A percentile compares a stretch with the other conserved stretches of the same genome.
Evolutionary conservation across 2,797 vertebrate genomes (phyloP).

Genomic region (Acridotheres tristis): DNA sequence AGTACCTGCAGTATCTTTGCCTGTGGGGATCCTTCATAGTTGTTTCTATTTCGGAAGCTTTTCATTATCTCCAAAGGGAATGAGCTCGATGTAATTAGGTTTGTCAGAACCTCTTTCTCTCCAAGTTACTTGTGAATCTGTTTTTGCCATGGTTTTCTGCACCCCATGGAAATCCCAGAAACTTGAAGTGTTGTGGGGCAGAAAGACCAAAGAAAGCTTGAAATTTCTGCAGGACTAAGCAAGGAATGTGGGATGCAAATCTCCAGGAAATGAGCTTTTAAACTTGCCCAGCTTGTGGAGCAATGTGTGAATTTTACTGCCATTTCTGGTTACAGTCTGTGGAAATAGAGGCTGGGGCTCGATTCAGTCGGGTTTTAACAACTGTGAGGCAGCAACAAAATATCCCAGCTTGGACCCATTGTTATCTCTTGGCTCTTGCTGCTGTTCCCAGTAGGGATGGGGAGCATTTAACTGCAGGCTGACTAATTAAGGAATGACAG

Average conservation of each 20-base stretch:
- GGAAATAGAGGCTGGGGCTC: background rate
- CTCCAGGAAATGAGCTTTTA: background rate
- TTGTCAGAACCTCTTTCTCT: background rate
- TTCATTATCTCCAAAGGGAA: background rate
- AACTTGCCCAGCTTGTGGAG: background rate
- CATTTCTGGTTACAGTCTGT: background rate
- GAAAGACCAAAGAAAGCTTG: background rate
- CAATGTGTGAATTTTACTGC: background rate
- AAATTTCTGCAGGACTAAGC: background rate
- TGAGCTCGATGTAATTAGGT: background rate
- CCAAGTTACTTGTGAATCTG: background rate
- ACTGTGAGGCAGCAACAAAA: background rate
- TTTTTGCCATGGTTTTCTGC: background rate
- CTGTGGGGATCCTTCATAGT: background rate
- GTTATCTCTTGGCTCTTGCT: background rate
- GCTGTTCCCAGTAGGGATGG: background rate
- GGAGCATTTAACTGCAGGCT: background rate
- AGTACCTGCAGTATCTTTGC: background rate
- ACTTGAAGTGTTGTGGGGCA: background rate
- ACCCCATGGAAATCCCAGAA: background rate
- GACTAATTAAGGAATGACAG: conserved; percentile 47
- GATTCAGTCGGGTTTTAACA: background rate
- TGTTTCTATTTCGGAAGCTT: background rate
- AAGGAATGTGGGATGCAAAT: background rate
- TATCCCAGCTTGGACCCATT: background rate